phyloP scores from a whole-genome alignment of 2,797 vertebrate genomes.

The Darevskia mixta region DNA sequence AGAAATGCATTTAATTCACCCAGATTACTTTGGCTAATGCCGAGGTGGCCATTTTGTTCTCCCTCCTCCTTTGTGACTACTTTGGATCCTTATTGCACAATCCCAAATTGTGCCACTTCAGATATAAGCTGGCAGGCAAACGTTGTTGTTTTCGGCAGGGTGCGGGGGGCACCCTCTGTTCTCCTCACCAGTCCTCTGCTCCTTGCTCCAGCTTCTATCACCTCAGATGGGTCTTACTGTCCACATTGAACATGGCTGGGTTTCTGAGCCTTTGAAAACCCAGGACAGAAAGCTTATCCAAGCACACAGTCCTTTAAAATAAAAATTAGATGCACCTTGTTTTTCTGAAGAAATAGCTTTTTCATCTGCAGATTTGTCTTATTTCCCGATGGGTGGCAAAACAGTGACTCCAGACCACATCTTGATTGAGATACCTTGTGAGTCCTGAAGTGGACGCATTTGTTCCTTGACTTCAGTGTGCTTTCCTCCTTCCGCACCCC shows the following conservation, averaged over 20 bases:
- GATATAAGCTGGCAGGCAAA: not conserved
- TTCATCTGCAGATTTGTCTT: slow-evolving; percentile 26
- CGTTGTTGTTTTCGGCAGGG: too few species aligned
- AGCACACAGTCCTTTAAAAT: slow-evolving; percentile 37
- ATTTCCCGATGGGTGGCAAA: slow-evolving; percentile 19
- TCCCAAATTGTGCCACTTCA: not conserved
- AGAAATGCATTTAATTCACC: not conserved
- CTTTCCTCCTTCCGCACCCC: not conserved
- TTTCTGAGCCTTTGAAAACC: not conserved
- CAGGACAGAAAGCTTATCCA: slow-evolving; percentile 43
- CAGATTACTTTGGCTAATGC: not conserved
- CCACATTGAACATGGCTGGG: too few species aligned
- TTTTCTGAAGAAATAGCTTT: slow-evolving; percentile 9
- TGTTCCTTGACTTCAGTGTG: not conserved
- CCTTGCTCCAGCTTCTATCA: too few species aligned
- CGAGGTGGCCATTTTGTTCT: not conserved
- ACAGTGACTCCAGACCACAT: fast-evolving
- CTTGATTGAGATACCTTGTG: not conserved
- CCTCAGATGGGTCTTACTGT: too few species aligned
- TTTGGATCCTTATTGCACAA: not conserved
- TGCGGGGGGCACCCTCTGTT: not conserved
- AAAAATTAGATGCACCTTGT: slow-evolving; percentile 45
- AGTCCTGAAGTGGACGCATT: fast-evolving
- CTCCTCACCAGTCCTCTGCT: not conserved
- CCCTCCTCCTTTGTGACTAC: too few species aligned